Evolutionary conservation across 2,888 invertebrate genomes (phyloP).

Genomic region (Carpatolechia fugitivella): DNA sequence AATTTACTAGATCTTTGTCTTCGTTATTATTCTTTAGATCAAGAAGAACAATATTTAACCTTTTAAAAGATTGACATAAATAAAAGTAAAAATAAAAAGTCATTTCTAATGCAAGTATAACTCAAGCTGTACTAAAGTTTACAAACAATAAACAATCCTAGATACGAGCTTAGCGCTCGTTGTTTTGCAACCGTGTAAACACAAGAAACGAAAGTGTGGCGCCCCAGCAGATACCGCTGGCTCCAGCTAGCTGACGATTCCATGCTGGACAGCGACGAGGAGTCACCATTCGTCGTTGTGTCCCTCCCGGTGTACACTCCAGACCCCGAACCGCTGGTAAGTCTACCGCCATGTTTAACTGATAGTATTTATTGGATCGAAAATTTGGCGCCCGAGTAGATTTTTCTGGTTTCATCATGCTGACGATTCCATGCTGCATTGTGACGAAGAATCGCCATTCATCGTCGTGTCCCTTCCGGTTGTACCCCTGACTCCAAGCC

Average conservation of each 20-base stretch:
- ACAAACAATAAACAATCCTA: too few relatives aligned
- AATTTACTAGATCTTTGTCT: background rate
- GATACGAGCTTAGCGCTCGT: background rate
- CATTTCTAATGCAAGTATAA: too few relatives aligned
- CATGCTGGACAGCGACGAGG: slow-evolving; percentile 83
- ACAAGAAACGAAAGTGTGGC: slow-evolving; percentile 62
- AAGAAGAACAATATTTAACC: background rate
- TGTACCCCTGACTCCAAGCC: slow-evolving; percentile 67
- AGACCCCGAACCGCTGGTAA: slow-evolving; percentile 59
- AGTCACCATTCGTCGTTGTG: slow-evolving; percentile 83
- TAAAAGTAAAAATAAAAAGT: too few relatives aligned
- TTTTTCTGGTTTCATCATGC: slow-evolving; percentile 68
- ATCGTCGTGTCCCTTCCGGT: slow-evolving; percentile 83
- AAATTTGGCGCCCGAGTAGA: slow-evolving; percentile 56
- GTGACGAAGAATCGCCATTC: slow-evolving; percentile 84
- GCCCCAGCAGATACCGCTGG: slow-evolving; percentile 69
- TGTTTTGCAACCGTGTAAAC: background rate
- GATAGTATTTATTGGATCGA: background rate
- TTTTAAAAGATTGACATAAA: background rate
- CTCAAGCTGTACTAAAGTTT: background rate
- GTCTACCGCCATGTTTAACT: slow-evolving; percentile 26
- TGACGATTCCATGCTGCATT: slow-evolving; percentile 76
- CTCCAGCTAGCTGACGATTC: slow-evolving; percentile 60
- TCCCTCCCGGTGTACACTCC: slow-evolving; percentile 82
- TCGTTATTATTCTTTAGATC: background rate